A percentile compares a stretch with the other conserved stretches of the same genome.
Conservation (phyloP, 2,888 invertebrate species). For the Cataglyphis altisquamis region DNA sequence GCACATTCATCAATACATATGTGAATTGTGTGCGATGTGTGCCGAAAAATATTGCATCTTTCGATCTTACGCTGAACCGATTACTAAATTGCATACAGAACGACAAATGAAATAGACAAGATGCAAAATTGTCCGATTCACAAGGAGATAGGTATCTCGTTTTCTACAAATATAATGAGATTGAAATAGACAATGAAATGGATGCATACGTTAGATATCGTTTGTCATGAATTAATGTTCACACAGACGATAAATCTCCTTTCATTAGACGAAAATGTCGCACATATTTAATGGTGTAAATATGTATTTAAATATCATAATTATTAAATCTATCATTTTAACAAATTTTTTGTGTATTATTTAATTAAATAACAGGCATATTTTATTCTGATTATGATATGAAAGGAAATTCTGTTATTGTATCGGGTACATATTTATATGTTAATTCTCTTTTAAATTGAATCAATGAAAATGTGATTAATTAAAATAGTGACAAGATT, state of each 20-base stretch:
- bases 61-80: constrained; percentile 42
- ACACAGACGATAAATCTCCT: not conserved
- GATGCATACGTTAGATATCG: not conserved
- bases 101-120: constrained; percentile 58
- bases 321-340: constrained; percentile 8
- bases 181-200: not conserved
- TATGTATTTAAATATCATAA: constrained; percentile 23
- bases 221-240: constrained; percentile 12
- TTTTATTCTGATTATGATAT: not conserved
- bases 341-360: not conserved
- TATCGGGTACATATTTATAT: not conserved
- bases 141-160: constrained; percentile 16
- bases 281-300: not conserved
- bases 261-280: constrained; percentile 14
- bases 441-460: not conserved
- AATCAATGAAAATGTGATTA: not conserved
- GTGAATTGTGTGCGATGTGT: constrained; percentile 7
- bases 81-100: constrained; percentile 42
- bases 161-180: not conserved
- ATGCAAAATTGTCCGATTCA: constrained; percentile 48
- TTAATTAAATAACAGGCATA: not conserved
- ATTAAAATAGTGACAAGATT: not conserved
- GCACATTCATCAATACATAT: not conserved
- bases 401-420: not conserved
- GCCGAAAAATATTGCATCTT: constrained; percentile 58